phyloP scores from a whole-genome alignment of 2,888 invertebrate genomes.

The Euphydryas editha region DNA sequence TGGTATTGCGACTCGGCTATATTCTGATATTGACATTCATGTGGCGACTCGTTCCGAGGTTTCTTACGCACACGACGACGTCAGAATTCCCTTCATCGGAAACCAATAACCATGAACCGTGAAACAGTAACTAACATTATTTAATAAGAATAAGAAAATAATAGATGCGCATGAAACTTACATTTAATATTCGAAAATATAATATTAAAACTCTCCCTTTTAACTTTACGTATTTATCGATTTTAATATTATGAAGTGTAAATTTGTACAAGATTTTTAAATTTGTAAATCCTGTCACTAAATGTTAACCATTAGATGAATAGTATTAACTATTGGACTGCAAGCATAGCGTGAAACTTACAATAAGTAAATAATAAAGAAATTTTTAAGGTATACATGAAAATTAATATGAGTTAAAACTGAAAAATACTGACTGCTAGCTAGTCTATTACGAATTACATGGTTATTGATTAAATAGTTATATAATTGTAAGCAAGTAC shows the following conservation, averaged over 20 bases:
- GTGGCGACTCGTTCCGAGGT: constrained; percentile 67
- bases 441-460: constrained; percentile 55
- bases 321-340: too few relatives aligned
- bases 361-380: too few relatives aligned
- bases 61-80: constrained; percentile 67
- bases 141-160: constrained; percentile 15
- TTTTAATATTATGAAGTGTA: too few relatives aligned
- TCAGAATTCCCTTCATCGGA: constrained; percentile 60
- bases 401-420: constrained; percentile 1
- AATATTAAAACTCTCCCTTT: too few relatives aligned
- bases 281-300: too few relatives aligned
- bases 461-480: constrained; percentile 57
- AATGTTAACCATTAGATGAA: too few relatives aligned
- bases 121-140: constrained; percentile 39
- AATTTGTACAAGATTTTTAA: too few relatives aligned
- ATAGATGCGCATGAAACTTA: background rate
- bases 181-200: background rate
- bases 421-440: constrained; percentile 42
- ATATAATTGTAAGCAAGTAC: constrained; percentile 63
- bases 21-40: constrained; percentile 80
- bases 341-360: too few relatives aligned
- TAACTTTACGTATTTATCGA: too few relatives aligned
- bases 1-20: constrained; percentile 64
- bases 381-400: too few relatives aligned
- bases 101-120: constrained; percentile 63